Evolutionary conservation across 2,797 vertebrate species (phyloP), one percentile per base, ranked within the genome.

Genomic region (Menidia menidia): DNA sequence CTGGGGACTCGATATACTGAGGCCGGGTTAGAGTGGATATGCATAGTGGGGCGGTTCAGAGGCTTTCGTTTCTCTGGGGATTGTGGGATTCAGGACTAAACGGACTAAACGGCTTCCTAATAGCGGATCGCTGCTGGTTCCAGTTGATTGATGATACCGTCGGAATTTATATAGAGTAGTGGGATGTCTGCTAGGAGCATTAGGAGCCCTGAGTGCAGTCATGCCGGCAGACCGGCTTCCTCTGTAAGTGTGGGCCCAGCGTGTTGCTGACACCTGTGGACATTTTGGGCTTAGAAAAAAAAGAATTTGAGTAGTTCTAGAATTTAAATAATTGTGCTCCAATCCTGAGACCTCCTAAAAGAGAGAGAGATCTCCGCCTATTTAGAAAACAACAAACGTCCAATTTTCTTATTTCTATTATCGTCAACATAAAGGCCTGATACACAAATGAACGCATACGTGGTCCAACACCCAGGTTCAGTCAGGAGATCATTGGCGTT

Each of bases 71-170:
- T 61, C 60, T 66, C 45, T 58, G 71, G 75, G 43, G 30, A 9
- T 11, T 16, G 5, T 56, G 35, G 33, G 30, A 60, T 61, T 64
- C 43, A 64, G 43, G 65, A 74, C 25, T 25, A 25, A 25, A n/a
- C n/a, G n/a, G n/a, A n/a, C n/a, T 39, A 30, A 54, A 77, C 56
- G 48, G 18, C 41, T 71, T 35, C 74, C 75, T 87, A 63, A 69
- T 70, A 77, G 25, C 1, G 25, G 25, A 25, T 68, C 72, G 60
- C 80, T 53, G 15, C 75, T 47, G 69, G 81, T 88, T 89, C 82
- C 82, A 87, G 82, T 82, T 85, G 83, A 80, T 80, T 74, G 75
- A 73, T 68, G 75, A 77, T 82, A 80, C 81, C 66, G 75, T 6
- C 65, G 72, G 68, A 56, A 65, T 83, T 69, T 32, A 71, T 81